phyloP scores from a whole-genome alignment of 1,140 invertebrate genomes.

The Gryon sp. region DNA sequence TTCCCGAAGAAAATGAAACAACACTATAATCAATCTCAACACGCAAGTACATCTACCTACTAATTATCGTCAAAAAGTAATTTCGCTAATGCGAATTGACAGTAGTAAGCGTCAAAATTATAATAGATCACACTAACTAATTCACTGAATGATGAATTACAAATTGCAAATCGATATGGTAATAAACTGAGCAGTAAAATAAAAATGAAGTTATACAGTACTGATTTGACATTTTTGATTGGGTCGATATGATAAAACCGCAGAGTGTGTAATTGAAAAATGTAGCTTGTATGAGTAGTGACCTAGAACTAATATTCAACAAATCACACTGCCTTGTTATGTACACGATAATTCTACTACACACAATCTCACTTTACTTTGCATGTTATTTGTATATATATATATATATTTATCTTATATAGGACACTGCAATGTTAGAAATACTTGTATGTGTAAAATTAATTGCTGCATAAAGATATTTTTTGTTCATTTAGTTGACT shows the following conservation, averaged over 20 bases:
- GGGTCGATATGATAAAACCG: constrained; percentile 16
- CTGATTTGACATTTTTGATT: constrained; percentile 36
- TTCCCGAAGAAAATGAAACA: too few species aligned
- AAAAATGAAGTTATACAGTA: constrained; percentile 2
- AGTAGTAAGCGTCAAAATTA: background rate
- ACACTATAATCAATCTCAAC: background rate
- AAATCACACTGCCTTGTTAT: constrained; percentile 67
- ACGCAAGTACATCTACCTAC: too few species aligned
- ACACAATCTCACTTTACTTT: constrained; percentile 67
- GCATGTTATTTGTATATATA: constrained; percentile 72
- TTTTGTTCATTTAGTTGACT: constrained; percentile 4
- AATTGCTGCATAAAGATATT: constrained; percentile 2
- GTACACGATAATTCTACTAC: constrained; percentile 71
- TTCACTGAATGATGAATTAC: too few species aligned
- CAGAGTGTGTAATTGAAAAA: constrained; percentile 25
- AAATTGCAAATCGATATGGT: too few species aligned
- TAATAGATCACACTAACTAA: background rate
- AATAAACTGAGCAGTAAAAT: constrained; percentile 3
- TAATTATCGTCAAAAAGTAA: too few species aligned
- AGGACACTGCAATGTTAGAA: constrained; percentile 24
- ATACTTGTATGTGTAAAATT: constrained; percentile 26
- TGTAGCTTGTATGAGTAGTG: constrained; percentile 65
- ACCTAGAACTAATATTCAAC: constrained; percentile 62
- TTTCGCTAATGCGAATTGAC: too few species aligned
- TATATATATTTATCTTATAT: constrained; percentile 53